Evolutionary conservation across 2,113 vertebrate genomes (phyloP).

Genomic region (Fulmarus glacialis): DNA sequence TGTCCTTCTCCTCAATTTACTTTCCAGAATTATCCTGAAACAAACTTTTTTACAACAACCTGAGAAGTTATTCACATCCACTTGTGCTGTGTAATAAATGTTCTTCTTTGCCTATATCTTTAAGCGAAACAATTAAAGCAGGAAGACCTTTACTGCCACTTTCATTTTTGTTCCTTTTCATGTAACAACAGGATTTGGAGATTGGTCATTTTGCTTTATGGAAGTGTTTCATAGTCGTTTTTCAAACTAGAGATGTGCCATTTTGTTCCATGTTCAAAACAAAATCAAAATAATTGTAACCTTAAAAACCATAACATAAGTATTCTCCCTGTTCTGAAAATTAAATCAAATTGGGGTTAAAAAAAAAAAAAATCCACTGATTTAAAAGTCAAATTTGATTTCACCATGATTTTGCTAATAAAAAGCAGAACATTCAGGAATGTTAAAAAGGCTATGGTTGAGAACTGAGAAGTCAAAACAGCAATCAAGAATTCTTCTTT

Average conservation of each 20-base stretch:
- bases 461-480: background rate
- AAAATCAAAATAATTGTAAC: background rate
- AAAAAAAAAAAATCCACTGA: background rate
- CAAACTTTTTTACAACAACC: background rate
- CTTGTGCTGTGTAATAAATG: background rate
- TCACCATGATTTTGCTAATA: background rate
- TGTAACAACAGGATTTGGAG: background rate
- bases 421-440: background rate
- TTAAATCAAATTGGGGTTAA: background rate
- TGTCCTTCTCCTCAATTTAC: background rate
- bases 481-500: background rate
- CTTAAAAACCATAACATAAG: background rate
- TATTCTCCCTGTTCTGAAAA: background rate
- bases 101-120: background rate
- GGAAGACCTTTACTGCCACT: background rate
- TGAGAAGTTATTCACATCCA: background rate
- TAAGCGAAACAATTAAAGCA: background rate
- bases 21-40: background rate
- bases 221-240: background rate
- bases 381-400: background rate
- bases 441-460: background rate
- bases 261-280: background rate
- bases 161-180: background rate
- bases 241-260: background rate
- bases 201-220: background rate